Evolutionary conservation across 2,113 vertebrate genomes (phyloP).

Genomic region (Gnathonemus echidnorhynchus): DNA sequence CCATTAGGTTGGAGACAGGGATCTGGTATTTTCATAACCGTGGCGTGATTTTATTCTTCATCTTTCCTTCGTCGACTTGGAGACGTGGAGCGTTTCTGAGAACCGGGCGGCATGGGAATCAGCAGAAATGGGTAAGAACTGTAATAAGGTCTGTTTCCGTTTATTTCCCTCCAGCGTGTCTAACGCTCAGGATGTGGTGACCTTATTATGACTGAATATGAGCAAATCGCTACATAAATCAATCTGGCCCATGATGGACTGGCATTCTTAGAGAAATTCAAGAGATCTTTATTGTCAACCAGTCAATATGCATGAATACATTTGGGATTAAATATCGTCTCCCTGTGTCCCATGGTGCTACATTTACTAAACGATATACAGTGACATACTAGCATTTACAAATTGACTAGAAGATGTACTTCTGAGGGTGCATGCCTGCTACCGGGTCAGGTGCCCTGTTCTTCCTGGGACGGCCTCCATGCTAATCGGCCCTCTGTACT

Average conservation of each 20-base stretch:
- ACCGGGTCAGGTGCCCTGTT: background rate
- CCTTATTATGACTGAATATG: background rate
- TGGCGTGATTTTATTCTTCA: slow-evolving; percentile 2
- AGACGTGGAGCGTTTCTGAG: background rate
- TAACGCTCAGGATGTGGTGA: background rate
- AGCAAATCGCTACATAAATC: background rate
- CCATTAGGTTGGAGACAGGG: background rate
- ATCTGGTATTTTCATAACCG: background rate
- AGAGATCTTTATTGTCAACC: background rate
- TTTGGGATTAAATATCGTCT: background rate
- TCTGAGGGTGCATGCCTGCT: background rate
- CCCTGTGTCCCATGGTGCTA: background rate
- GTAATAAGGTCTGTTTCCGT: background rate
- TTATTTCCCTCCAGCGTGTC: background rate
- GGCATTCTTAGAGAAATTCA: background rate
- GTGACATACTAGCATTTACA: background rate
- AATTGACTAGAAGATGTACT: background rate
- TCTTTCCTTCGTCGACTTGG: background rate
- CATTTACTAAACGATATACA: background rate
- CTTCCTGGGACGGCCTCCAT: background rate
- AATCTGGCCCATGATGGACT: background rate
- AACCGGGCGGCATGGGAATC: background rate
- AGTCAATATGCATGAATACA: background rate
- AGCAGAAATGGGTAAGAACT: background rate
- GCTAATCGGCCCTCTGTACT: background rate